phyloP scores from a whole-genome alignment of 2,888 invertebrate species.

The Phlogophora meticulosa region DNA sequence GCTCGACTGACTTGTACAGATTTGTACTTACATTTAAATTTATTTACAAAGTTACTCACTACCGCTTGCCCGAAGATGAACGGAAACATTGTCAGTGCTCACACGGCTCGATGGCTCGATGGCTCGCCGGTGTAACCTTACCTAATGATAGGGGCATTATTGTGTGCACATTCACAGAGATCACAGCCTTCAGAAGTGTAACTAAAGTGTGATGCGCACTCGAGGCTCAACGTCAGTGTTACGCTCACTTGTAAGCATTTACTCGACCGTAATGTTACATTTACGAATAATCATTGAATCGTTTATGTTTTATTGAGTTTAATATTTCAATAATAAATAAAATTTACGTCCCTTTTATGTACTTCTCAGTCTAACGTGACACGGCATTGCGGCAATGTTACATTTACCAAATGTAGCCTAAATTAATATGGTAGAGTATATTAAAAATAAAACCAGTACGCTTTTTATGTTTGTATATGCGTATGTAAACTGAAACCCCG shows the following conservation, averaged over 20 bases:
- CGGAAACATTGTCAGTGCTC: conserved; percentile 45
- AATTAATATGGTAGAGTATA: conserved; percentile 25
- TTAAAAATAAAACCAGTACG: conserved; percentile 49
- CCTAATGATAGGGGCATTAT: conserved; percentile 65
- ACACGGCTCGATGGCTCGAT: conserved; percentile 23
- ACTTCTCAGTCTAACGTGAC: conserved; percentile 65
- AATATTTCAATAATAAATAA: conserved; percentile 63
- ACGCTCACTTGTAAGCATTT: conserved; percentile 39
- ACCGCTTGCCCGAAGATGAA: conserved; percentile 69
- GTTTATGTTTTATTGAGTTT: conserved; percentile 54
- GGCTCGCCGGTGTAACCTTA: conserved; percentile 57
- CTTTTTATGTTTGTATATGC: conserved; percentile 31
- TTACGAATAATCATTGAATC: conserved; percentile 62
- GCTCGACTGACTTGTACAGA: conserved; percentile 67
- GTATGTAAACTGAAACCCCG: conserved; percentile 39
- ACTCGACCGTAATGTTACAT: conserved; percentile 56
- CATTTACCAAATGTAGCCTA: conserved; percentile 38
- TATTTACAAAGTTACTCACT: conserved; percentile 65
- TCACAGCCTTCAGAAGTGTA: conserved; percentile 67
- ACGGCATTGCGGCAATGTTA: conserved; percentile 58
- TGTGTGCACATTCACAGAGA: conserved; percentile 63
- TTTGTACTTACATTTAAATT: conserved; percentile 64
- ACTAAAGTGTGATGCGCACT: conserved; percentile 64
- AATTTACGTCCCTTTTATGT: conserved; percentile 64
- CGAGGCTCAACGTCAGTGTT: conserved; percentile 46